These are phyloP conservation scores for Pseudomyrmex concolor DNA, from an alignment of 1,140 invertebrate species.

Conservation along the genomic window DNA sequence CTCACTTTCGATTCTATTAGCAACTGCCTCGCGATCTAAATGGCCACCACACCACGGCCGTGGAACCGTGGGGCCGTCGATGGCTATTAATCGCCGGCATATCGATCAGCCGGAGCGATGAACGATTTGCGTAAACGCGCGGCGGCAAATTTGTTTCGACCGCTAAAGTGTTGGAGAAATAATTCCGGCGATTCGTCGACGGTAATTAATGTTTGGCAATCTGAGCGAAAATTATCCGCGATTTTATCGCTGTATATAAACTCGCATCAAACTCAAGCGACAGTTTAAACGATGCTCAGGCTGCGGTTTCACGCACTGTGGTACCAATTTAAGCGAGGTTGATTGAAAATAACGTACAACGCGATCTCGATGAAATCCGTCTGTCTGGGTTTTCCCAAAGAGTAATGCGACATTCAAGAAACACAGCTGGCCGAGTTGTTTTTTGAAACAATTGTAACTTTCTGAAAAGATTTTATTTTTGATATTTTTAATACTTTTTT, in stretches of 20 bases:
- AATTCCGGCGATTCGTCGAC: slow-evolving; percentile 38
- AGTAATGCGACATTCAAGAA: slow-evolving; percentile 12
- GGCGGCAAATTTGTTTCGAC: slow-evolving; percentile 40
- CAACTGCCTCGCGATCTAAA: slow-evolving; percentile 51
- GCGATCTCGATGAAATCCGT: neutral
- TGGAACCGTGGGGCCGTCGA: slow-evolving; percentile 8
- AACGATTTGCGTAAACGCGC: slow-evolving; percentile 51
- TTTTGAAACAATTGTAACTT: too few relatives aligned
- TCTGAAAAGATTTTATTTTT: too few relatives aligned
- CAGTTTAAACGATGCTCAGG: slow-evolving; percentile 14
- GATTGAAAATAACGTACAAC: slow-evolving; percentile 30
- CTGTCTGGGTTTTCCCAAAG: slow-evolving; percentile 1
- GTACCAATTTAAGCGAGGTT: slow-evolving; percentile 1
- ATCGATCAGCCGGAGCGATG: slow-evolving; percentile 28
- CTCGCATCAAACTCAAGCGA: slow-evolving; percentile 25
- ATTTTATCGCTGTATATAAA: slow-evolving; percentile 34
- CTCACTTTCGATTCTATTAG: slow-evolving; percentile 68
- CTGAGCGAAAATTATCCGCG: slow-evolving; percentile 47
- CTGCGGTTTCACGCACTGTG: slow-evolving; percentile 18
- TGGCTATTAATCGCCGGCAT: slow-evolving; percentile 45
- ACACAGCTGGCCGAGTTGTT: too few relatives aligned
- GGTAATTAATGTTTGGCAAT: slow-evolving; percentile 45
- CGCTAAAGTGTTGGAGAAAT: slow-evolving; percentile 52
- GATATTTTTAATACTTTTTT: too few relatives aligned
- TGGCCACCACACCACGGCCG: slow-evolving; percentile 15